Base-by-base conservation (phyloP, 2,888 invertebrate genomes). In the Agonopterix arenella region DNA sequence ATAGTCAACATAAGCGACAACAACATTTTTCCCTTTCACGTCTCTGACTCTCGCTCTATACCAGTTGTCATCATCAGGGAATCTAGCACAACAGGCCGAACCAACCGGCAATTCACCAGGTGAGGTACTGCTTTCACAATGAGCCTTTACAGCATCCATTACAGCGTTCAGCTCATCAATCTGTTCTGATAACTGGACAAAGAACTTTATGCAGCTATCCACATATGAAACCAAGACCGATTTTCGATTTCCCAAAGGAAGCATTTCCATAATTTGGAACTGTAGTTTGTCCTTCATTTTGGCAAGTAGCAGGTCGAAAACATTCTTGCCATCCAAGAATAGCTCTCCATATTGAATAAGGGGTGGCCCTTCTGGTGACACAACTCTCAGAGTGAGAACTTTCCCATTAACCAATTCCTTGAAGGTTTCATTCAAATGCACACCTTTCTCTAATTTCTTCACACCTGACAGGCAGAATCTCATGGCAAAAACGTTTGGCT, bases 1-100 rank as follows among this genome's bases (percentile, higher is more conserved):
- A 84, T 96, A 99, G 84, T 99, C 99, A 11, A 99, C 94, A 82
- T 97, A 99, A 2, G 93, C 90, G 1, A 99, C 94, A 50, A 91
- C 83, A 1, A 93, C 90, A 54, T 91, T 91, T 4, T 88, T 88
- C 1, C 85, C 89, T 37, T 90, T 89, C 4, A 93, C 80, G 42
- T 91, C 91, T 55, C 93, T 89, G 8, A 98, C 91, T 69, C 92
- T 91, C 0, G 97, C 98, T 58, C 99, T 90, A 76, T 98, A 98
- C 98, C 98, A 99, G 68, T 94, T 93, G 36, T 91, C 91, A 77
- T 97, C 96, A 46, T 85, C 91, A 45, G 93, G 91, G 70, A 95
- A 98, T 52, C 94, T 92, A 0, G 98, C 97, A 58, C 94, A 93
- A 66, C 95, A 95, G 0, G 94, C 93, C 7, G 92, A 83, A 0